Evolutionary conservation across 1,140 invertebrate species (phyloP).

Genomic region (Cardiocondyla obscurior): DNA sequence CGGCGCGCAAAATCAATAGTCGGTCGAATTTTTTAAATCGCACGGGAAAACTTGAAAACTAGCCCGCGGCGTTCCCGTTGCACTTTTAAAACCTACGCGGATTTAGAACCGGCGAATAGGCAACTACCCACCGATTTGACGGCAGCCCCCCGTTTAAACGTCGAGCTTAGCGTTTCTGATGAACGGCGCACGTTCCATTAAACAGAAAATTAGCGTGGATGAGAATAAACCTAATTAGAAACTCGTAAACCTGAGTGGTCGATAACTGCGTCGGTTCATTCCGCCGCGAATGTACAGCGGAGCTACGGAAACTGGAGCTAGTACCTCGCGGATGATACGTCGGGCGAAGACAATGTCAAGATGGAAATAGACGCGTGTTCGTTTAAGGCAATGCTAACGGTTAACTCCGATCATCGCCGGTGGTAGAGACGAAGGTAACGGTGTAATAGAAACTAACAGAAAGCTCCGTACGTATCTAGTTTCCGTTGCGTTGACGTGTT

Average conservation of each 20-base stretch:
- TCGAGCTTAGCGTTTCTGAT: neutral
- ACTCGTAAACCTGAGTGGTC: conserved; percentile 8
- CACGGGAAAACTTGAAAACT: no score
- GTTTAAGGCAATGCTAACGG: conserved; percentile 18
- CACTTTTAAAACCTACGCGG: no score
- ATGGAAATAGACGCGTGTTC: conserved; percentile 29
- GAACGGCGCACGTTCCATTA: neutral
- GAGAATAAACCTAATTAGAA: conserved; percentile 17
- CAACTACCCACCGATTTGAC: neutral
- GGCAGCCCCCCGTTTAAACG: neutral
- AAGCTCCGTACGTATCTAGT: conserved; percentile 6
- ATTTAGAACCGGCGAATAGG: neutral
- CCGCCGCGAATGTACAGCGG: neutral
- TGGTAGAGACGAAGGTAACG: neutral
- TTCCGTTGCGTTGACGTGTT: neutral
- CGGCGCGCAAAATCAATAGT: neutral
- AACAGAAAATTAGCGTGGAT: conserved; percentile 12
- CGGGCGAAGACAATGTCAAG: conserved; percentile 44
- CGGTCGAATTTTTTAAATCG: no score
- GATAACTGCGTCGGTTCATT: conserved; percentile 33
- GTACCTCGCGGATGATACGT: neutral
- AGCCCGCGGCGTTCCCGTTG: no score
- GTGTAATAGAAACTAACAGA: conserved; percentile 29
- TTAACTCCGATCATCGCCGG: conserved; percentile 5
- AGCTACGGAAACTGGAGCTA: conserved; percentile 4